These are phyloP conservation scores for Coregonus clupeaformis DNA, from an alignment of 2,113 vertebrate genomes.

Conservation along the genomic window DNA sequence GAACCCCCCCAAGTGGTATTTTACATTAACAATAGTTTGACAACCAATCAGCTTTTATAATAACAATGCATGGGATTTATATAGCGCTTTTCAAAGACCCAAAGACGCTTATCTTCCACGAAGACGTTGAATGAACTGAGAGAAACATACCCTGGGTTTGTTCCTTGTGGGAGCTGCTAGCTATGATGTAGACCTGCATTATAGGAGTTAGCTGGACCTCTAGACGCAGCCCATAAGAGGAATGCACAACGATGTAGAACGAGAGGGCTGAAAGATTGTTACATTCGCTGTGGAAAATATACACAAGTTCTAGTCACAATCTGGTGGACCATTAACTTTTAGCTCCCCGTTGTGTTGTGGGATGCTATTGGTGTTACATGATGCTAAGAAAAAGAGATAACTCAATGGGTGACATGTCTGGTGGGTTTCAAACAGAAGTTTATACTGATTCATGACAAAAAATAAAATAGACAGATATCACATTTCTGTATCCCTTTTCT, in stretches of 20 bases:
- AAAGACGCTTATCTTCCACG: too few relatives aligned
- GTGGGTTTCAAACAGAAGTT: not conserved
- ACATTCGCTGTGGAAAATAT: constrained; percentile 68
- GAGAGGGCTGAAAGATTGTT: constrained; percentile 80
- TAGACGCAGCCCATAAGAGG: constrained; percentile 74
- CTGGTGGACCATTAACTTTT: not conserved
- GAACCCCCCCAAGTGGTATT: too few relatives aligned
- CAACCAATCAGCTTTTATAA: too few relatives aligned
- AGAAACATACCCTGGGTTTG: constrained; percentile 76
- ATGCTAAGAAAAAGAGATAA: too few relatives aligned
- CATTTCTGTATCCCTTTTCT: not conserved
- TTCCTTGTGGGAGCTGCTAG: constrained; percentile 67
- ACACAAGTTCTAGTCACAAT: not conserved
- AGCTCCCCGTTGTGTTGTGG: too few relatives aligned
- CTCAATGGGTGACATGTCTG: too few relatives aligned
- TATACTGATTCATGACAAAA: not conserved
- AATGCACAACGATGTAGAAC: constrained; percentile 80
- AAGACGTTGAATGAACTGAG: not conserved
- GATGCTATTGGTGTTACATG: too few relatives aligned
- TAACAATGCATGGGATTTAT: too few relatives aligned
- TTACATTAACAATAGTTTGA: too few relatives aligned
- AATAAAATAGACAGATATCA: not conserved
- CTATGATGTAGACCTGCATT: constrained; percentile 82
- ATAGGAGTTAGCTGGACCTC: constrained; percentile 78
- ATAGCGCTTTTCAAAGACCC: too few relatives aligned